Base-by-base conservation (phyloP, 2,113 vertebrate species). In the Diphyllodes magnificus region DNA sequence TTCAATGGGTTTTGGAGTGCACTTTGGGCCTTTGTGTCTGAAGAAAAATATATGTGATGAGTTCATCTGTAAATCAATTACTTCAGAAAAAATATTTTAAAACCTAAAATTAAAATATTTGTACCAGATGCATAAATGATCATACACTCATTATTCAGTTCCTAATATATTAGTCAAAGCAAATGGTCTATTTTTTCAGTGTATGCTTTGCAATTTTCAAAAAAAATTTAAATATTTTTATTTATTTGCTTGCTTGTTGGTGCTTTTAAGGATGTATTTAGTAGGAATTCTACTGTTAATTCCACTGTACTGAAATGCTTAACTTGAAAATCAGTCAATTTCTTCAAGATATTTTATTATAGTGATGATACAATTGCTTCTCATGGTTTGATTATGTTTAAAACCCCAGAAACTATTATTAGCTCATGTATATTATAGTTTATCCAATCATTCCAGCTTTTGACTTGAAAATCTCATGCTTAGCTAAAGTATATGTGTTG, bases 161-260 rank as follows among this genome's bases (percentile, higher is more conserved):
- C 16, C 7, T 57, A 50, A 42, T 39, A 8, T 75, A 31, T 40
- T 35, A 82, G 11, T 45, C 5, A 75, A 90, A 88, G 9, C 45
- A 66, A 82, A 66, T 17, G 50, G 10, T 51, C 4, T 66, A 9
- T 3, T 42, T 63, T 66, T 75, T 35, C 3, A 61, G 9, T 42
- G 23, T 44, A 78, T 80, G 2, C 4, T 51, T 72, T 5, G 0
- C 11, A 71, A 59, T 45, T 79, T 68, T 47, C 8, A 71, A 23
- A 30, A 30, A 37, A 15, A 33, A 30, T 47, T 75, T 1, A 40
- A 57, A 21, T 49, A 3, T 6, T 31, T 64, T 39, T 51, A 51
- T 42, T 33, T 12, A 63, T 31, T 44, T 57, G 5, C 69, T 82
- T 69, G 1, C 50, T 9, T 57, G 1, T 54, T 0, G 0, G 11